Conservation (phyloP, 2,113 vertebrate genomes). For the Polyodon spathula region DNA sequence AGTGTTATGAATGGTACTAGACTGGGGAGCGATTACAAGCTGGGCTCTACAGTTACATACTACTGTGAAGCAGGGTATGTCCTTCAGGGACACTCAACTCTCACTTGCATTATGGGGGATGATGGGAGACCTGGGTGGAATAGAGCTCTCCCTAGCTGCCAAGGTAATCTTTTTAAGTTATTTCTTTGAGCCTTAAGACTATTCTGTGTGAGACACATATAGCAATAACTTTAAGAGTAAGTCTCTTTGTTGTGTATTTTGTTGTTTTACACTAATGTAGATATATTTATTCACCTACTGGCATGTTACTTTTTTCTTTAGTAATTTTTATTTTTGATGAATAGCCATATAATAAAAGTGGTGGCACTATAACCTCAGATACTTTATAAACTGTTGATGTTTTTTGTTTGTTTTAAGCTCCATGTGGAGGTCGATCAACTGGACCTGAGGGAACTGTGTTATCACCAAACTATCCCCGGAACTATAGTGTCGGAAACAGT, state of each 20-base stretch:
- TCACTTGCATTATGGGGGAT: conserved; percentile 95
- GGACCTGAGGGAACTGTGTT: conserved; percentile 90
- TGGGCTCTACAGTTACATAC: conserved; percentile 94
- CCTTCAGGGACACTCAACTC: conserved; percentile 90
- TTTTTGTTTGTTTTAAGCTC: conserved; percentile 57
- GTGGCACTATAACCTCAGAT: too few species aligned
- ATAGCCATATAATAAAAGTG: too few species aligned
- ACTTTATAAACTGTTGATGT: too few species aligned
- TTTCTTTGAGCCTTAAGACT: too few species aligned
- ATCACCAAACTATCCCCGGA: conserved; percentile 94
- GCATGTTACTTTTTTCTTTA: too few species aligned
- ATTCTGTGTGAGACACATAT: too few species aligned
- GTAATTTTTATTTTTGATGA: too few species aligned
- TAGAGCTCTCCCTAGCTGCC: conserved; percentile 84
- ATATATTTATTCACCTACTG: too few species aligned
- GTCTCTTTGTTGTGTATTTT: too few species aligned
- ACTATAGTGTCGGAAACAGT: conserved; percentile 89
- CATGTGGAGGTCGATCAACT: conserved; percentile 89
- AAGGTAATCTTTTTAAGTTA: conserved; percentile 56
- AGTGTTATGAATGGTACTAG: conserved; percentile 95
- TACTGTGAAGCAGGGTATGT: conserved; percentile 94
- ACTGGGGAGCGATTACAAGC: conserved; percentile 91
- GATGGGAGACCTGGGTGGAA: conserved; percentile 96
- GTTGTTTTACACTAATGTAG: too few species aligned
- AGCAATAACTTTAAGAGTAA: too few species aligned